Evolutionary conservation across 2,888 invertebrate genomes (phyloP).

Genomic region (Heteropelma amictum): DNA sequence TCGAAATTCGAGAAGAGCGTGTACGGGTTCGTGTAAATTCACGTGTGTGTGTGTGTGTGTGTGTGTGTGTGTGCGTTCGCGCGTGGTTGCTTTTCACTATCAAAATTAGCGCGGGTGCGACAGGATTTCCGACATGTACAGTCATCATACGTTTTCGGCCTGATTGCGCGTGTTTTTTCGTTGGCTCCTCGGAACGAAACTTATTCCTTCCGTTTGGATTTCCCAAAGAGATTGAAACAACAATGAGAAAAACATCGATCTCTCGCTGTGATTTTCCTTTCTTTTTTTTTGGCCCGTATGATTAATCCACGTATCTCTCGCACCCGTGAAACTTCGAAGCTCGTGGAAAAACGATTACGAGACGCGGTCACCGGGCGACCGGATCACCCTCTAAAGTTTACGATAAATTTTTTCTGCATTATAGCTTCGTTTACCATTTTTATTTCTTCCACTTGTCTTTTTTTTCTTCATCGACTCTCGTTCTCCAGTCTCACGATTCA

Average conservation of each 20-base stretch:
- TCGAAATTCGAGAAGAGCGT: conserved; percentile 60
- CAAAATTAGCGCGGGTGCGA: conserved; percentile 69
- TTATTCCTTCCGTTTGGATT: conserved; percentile 31
- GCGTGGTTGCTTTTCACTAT: conserved; percentile 47
- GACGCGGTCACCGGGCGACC: conserved; percentile 74
- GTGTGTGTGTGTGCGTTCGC: neutral
- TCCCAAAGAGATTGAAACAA: conserved; percentile 43
- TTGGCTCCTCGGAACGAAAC: conserved; percentile 25
- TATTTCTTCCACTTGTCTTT: neutral
- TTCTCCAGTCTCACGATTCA: conserved; percentile 46
- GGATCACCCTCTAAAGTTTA: conserved; percentile 69
- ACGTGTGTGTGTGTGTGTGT: conserved; percentile 42
- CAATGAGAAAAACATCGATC: conserved; percentile 36
- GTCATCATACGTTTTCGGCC: neutral
- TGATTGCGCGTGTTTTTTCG: conserved; percentile 3
- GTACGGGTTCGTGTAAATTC: neutral
- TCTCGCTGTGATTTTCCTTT: neutral
- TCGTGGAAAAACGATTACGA: conserved; percentile 67
- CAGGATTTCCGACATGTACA: conserved; percentile 32
- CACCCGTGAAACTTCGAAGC: conserved; percentile 70
- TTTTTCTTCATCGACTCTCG: conserved; percentile 43
- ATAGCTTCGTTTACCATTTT: conserved; percentile 48
- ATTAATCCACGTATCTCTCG: conserved; percentile 54
- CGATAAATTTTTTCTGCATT: conserved; percentile 65
- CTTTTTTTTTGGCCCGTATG: neutral